These are phyloP conservation scores for Spodoptera littoralis DNA, from an alignment of 2,888 invertebrate genomes.

Conservation along the genomic window DNA sequence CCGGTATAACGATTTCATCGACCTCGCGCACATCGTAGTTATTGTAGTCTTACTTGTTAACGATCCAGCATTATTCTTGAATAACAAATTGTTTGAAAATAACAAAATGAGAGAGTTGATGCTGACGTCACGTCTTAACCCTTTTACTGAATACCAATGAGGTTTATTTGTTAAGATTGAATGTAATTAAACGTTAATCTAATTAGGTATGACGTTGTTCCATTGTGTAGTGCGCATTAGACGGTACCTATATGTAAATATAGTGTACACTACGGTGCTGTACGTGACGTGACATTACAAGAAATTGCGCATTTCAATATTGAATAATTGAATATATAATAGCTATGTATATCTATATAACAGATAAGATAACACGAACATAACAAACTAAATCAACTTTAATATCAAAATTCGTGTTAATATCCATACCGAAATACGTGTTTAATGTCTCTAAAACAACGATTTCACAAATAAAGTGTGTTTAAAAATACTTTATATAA, in stretches of 20 bases:
- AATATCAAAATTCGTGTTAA: constrained; percentile 12
- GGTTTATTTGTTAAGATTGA: constrained; percentile 17
- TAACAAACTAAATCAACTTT: constrained; percentile 23
- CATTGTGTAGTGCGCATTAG: constrained; percentile 37
- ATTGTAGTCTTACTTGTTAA: constrained; percentile 24
- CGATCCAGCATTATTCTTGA: constrained; percentile 9
- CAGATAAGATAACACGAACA: constrained; percentile 67
- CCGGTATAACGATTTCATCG: constrained; percentile 46
- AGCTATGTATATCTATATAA: constrained; percentile 58
- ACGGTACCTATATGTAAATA: constrained; percentile 24
- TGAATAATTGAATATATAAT: constrained; percentile 67
- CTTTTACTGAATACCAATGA: constrained; percentile 23
- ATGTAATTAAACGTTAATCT: constrained; percentile 36
- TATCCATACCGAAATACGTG: constrained; percentile 6
- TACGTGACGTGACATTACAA: constrained; percentile 50
- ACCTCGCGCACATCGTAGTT: constrained; percentile 29
- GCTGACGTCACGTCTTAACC: constrained; percentile 10
- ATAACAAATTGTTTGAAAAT: not conserved
- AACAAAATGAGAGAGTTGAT: constrained; percentile 3
- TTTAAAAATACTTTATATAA: constrained; percentile 30
- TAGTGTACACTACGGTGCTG: constrained; percentile 26
- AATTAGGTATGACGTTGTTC: constrained; percentile 41
- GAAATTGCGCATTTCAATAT: constrained; percentile 67
- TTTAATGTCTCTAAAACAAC: constrained; percentile 1
- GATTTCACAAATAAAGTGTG: constrained; percentile 14